A percentile compares a stretch with the other conserved stretches of the same genome.
phyloP scores from a whole-genome alignment of 1,140 invertebrate species.

The Lordiphosa stackelbergi region DNA sequence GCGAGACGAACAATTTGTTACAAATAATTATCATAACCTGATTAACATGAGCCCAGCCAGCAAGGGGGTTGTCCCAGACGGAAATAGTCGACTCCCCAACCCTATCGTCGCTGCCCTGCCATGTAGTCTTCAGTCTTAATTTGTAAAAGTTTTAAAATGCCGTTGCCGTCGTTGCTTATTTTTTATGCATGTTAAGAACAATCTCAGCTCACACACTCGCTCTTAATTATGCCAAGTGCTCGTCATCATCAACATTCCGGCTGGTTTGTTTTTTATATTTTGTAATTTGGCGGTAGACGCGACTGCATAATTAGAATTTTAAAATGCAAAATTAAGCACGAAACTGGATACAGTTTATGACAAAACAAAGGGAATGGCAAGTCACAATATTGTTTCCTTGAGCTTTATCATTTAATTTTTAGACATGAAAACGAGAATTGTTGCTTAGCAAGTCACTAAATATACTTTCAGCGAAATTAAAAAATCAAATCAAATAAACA shows the following conservation, averaged over 20 bases:
- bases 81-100: conserved; percentile 34
- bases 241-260: conserved; percentile 33
- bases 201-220: conserved; percentile 60
- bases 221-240: conserved; percentile 71
- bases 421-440: too few relatives aligned
- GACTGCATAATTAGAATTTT: conserved; percentile 72
- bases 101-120: not conserved
- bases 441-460: too few relatives aligned
- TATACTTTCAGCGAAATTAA: too few relatives aligned
- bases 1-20: conserved; percentile 68
- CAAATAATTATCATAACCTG: conserved; percentile 77
- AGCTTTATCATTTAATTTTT: too few relatives aligned
- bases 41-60: conserved; percentile 73
- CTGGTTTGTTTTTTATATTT: conserved; percentile 34
- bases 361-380: too few relatives aligned
- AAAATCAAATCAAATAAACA: too few relatives aligned
- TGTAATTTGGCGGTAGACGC: conserved; percentile 63
- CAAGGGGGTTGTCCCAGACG: conserved; percentile 15
- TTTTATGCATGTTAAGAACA: conserved; percentile 73
- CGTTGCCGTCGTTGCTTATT: conserved; percentile 57
- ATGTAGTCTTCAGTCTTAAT: conserved; percentile 51
- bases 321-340: conserved; percentile 35
- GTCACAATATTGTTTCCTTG: too few relatives aligned
- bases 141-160: conserved; percentile 73
- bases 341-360: not conserved